phyloP scores from a whole-genome alignment of 2,113 vertebrate species.

The Xiphorhynchus elegans region DNA sequence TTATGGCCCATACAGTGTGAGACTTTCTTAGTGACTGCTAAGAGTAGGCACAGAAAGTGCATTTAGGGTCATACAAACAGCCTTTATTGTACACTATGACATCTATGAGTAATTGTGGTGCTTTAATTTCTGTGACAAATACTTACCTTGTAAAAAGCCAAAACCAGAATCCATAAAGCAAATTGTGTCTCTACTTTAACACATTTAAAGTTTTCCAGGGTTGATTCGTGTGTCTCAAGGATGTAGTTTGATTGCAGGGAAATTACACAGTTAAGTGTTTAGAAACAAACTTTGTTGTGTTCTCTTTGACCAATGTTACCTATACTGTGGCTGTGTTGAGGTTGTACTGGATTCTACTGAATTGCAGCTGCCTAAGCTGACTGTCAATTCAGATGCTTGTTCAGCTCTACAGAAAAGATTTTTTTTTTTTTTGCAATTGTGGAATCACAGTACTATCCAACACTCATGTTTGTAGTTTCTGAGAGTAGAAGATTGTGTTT shows the following conservation, averaged over 20 bases:
- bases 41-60: background rate
- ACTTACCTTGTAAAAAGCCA: background rate
- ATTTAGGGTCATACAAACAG: background rate
- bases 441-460: background rate
- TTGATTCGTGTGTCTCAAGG: background rate
- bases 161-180: background rate
- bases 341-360: background rate
- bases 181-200: background rate
- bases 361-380: background rate
- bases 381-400: background rate
- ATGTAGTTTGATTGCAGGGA: background rate
- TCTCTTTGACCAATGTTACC: rapidly evolving
- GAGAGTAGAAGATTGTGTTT: background rate
- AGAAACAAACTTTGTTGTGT: background rate
- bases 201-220: background rate
- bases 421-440: background rate
- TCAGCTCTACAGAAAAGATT: background rate
- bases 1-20: background rate
- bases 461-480: background rate
- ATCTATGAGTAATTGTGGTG: background rate
- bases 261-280: background rate
- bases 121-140: background rate
- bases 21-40: background rate
- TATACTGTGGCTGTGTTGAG: background rate
- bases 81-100: background rate